Evolutionary conservation across 2,113 vertebrate species (phyloP).

Genomic region (Cryptotis parvus): DNA sequence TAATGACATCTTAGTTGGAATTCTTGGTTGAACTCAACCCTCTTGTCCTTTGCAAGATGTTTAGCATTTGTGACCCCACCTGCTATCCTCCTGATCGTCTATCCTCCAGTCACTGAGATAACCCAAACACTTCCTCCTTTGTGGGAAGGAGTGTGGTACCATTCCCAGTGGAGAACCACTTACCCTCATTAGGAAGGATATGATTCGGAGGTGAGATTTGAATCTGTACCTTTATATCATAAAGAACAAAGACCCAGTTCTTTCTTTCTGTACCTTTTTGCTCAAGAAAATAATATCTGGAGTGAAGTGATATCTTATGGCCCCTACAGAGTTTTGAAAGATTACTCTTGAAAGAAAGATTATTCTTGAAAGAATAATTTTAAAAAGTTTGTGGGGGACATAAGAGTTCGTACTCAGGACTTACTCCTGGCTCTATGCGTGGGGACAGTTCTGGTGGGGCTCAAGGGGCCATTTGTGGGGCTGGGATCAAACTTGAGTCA

Average conservation of each 20-base stretch:
- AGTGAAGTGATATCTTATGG: too few species aligned
- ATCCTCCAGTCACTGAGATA: background rate
- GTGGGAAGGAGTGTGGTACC: background rate
- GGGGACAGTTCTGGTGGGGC: too few species aligned
- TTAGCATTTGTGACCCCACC: background rate
- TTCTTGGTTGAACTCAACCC: slow-evolving; percentile 2
- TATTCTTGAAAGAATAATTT: too few species aligned
- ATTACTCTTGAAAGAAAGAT: too few species aligned
- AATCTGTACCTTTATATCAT: background rate
- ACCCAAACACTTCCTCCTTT: background rate
- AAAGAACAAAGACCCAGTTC: background rate
- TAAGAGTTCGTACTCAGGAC: too few species aligned
- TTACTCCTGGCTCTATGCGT: too few species aligned
- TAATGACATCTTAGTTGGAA: background rate
- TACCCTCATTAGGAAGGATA: background rate
- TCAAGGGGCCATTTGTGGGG: too few species aligned
- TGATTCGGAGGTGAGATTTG: background rate
- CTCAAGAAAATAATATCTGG: too few species aligned
- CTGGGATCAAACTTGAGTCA: too few species aligned
- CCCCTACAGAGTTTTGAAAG: too few species aligned
- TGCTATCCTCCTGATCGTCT: background rate
- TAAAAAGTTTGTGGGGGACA: too few species aligned
- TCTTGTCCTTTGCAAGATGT: background rate
- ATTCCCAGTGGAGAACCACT: background rate
- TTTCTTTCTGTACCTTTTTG: background rate